These are phyloP conservation scores for Drosophila suboccidentalis DNA, from an alignment of 2,888 invertebrate species.

Conservation along the genomic window DNA sequence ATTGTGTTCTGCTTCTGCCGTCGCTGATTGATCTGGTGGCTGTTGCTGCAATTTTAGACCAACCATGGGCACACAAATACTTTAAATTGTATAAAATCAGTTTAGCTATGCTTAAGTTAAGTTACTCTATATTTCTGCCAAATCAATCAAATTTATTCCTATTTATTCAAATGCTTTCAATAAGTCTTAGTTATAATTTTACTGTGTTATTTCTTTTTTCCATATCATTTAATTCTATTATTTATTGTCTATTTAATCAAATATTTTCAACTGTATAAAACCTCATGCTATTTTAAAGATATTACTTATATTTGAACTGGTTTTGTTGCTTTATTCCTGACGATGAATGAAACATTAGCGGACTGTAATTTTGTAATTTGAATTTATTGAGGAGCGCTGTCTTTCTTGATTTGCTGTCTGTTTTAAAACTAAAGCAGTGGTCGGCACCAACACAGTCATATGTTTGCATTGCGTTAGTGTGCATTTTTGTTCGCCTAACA, in stretches of 20 bases:
- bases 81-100: slow-evolving; percentile 6
- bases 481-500: no score
- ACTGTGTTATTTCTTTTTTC: neutral
- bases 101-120: slow-evolving; percentile 1
- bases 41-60: neutral
- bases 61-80: slow-evolving; percentile 3
- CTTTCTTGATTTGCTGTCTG: no score
- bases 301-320: neutral
- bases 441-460: no score
- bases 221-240: slow-evolving; percentile 1
- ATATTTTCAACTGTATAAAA: neutral
- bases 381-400: no score
- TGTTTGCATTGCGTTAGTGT: no score
- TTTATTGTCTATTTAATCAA: neutral
- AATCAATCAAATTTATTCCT: slow-evolving; percentile 12
- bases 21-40: no score
- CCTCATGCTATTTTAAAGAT: neutral
- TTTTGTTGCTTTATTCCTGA: neutral
- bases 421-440: no score
- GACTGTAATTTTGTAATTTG: no score
- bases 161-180: slow-evolving; percentile 2
- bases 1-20: no score
- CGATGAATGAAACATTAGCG: no score
- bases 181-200: neutral
- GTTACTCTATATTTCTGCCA: slow-evolving; percentile 2